Evolutionary conservation across 2,888 invertebrate genomes (phyloP), one percentile per base, ranked within the genome.

Genomic region (Scaptodrosophila latifasciaeformis): DNA sequence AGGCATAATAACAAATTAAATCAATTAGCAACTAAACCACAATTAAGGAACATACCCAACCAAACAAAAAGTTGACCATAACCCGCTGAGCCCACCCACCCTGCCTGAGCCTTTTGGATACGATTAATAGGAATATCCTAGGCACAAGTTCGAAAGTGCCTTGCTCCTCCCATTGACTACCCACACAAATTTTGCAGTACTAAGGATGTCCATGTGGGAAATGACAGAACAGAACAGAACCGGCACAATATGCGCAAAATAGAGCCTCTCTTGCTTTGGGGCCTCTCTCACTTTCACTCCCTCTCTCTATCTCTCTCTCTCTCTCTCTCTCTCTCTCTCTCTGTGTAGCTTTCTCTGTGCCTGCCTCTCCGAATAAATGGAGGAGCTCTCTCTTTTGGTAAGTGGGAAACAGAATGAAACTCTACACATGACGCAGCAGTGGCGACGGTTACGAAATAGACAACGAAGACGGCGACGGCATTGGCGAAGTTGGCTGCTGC

Each of bases 401-500:
- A n/a, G n/a, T n/a, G n/a, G n/a, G n/a, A n/a, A n/a, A n/a, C n/a
- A n/a, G n/a, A n/a, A n/a, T n/a, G n/a, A 68, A 68, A 64, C 68
- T 68, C 68, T 68, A 68, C 68, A 68, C 67, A 68, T 68, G 67
- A 69, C 67, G 67, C 67, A 67, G 66, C 63, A 52, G 52, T 45
- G 50, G 47, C 34, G 47, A 45, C 18, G 19, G 30, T 12, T 5
- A 24, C 24, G 7, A 56, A 56, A 48, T 56, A 57, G 48, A 56
- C 56, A 56, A 46, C 44, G 34, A 48, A 31, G 59, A 13, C 30
- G 30, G 13, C 18, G 39, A 18, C 58, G 48, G 49, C 56, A 24
- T 3, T 53, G 45, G 45, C 42, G 44, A 15, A 17, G 4, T 46
- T 10, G 21, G 5, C 43, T 31, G 48, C n/a, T 42, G 43, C n/a